phyloP scores from a whole-genome alignment of 2,113 vertebrate species.

The Pardalotus punctatus region DNA sequence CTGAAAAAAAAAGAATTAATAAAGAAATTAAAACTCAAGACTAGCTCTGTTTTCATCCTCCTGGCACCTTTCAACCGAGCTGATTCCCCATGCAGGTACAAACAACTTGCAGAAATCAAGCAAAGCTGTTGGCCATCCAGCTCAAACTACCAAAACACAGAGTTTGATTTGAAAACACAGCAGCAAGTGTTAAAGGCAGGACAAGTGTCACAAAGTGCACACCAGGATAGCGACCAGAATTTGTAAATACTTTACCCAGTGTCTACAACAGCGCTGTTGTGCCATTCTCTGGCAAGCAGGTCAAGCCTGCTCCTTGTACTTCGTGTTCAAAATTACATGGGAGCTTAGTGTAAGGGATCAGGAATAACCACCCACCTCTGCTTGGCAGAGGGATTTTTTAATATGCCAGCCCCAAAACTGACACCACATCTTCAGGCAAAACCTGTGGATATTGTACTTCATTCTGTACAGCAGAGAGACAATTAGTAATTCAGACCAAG shows the following conservation, averaged over 20 bases:
- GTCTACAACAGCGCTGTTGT: neutral
- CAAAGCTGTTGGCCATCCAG: neutral
- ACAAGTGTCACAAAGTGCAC: slow-evolving; percentile 10
- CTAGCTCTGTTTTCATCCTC: neutral
- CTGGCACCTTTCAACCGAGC: neutral
- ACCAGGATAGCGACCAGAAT: neutral
- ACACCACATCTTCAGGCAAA: neutral
- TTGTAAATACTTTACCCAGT: neutral
- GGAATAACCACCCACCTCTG: neutral
- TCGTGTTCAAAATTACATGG: neutral
- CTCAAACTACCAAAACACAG: neutral
- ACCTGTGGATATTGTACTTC: too few relatives aligned
- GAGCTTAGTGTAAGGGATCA: neutral
- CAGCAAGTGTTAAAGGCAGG: neutral
- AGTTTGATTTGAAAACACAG: slow-evolving; percentile 38
- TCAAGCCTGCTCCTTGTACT: slow-evolving; percentile 16
- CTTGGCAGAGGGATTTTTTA: neutral
- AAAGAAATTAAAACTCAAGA: neutral
- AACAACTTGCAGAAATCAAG: neutral
- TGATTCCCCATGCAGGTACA: neutral
- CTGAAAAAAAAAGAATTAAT: neutral
- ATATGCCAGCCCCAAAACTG: neutral
- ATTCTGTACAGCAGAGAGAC: neutral
- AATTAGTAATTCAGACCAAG: neutral
- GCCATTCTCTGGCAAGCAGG: neutral